Evolutionary conservation across 2,797 vertebrate species (phyloP), one percentile per base, ranked within the genome.

Genomic region (Xerus rutilus): DNA sequence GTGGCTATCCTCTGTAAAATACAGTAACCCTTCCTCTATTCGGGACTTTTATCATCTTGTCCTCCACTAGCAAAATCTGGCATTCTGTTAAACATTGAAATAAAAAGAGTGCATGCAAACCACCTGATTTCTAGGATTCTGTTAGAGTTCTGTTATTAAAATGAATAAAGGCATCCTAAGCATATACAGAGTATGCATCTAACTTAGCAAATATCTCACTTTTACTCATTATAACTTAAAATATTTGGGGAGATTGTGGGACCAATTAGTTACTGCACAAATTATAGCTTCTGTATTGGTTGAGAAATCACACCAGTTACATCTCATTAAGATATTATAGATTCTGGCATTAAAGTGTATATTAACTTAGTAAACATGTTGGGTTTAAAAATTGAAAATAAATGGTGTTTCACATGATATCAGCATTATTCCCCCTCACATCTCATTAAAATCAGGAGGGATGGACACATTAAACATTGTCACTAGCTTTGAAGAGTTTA

Each of bases 401-500:
- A 97, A 95, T 95, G 69, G 54, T 73, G 49, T 64, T 91, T 98
- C 81, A 43, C 64, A 88, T 21, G 7, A 65, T 0, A 86, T 95
- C 83, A 83, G 47, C 86, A 93, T 72, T 84, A 83, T 94, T 83
- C 93, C 77, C 39, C 54, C 47, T 96, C 54, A 3, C 7, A 32
- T 49, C 89, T 69, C 8, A 1, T 76, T 95, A 91, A 89, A 86
- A 81, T 69, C 18, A 1, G 0, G 39, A 96, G 87, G 88, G 92
- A 92, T 96, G 85, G 96, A 89, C 95, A 64, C 1, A 10, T 69
- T 47, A 89, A 21, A 57, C 92, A 88, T 54, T 43, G 94, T 87
- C 93, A 94, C 79, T 43, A 95, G 79, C 49, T 95, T 90, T 84
- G 72, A 96, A 93, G 96, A 96, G 39, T 93, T 97, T 97, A 86